These are phyloP conservation scores for Myrmecobius fasciatus DNA, from an alignment of 2,113 vertebrate species.

Conservation along the genomic window DNA sequence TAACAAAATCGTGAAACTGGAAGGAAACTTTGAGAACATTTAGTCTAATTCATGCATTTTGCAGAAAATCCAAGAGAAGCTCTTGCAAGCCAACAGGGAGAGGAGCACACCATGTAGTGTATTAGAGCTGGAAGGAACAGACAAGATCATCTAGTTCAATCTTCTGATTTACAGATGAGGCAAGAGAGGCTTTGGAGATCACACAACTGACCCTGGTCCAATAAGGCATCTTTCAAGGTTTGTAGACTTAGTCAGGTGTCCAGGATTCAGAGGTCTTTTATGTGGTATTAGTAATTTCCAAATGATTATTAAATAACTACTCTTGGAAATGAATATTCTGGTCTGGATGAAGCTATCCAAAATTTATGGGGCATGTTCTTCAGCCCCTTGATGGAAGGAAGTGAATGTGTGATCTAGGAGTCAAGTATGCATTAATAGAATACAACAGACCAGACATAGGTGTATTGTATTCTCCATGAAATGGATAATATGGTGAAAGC, in stretches of 20 bases:
- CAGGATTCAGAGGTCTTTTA: not conserved
- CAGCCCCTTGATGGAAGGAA: not conserved
- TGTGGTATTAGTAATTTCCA: not conserved
- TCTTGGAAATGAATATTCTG: not conserved
- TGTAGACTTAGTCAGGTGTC: not conserved
- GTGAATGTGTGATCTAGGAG: not conserved
- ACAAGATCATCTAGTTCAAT: not conserved
- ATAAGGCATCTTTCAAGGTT: not conserved
- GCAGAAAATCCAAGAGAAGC: no score
- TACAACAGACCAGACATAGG: not conserved
- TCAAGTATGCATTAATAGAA: not conserved
- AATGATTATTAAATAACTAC: not conserved
- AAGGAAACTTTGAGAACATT: not conserved
- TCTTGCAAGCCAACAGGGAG: no score
- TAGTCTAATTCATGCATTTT: no score
- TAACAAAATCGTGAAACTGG: not conserved
- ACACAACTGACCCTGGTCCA: not conserved
- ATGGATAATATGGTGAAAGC: not conserved
- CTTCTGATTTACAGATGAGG: not conserved
- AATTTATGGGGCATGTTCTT: not conserved
- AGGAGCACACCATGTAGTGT: no score
- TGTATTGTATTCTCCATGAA: not conserved
- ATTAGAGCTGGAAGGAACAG: not conserved
- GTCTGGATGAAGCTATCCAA: not conserved
- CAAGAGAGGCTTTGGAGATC: not conserved